These are phyloP conservation scores for Indri indri DNA, from an alignment of 2,113 vertebrate species.

Conservation along the genomic window DNA sequence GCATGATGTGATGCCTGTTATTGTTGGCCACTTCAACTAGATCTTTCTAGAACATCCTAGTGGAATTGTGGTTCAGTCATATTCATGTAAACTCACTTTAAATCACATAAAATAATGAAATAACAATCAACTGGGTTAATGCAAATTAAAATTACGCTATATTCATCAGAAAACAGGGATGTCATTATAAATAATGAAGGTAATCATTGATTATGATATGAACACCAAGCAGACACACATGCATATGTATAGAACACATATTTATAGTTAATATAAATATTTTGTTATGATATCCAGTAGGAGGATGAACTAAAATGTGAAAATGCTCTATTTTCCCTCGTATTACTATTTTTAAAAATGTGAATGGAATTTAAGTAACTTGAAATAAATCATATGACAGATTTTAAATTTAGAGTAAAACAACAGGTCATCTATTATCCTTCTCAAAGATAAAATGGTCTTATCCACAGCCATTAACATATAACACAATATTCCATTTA, in stretches of 20 bases:
- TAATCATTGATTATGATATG: not conserved
- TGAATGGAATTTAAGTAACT: not conserved
- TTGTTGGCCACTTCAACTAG: not conserved
- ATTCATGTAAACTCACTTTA: not conserved
- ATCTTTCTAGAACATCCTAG: not conserved
- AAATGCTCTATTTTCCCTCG: not conserved
- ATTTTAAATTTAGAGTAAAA: not conserved
- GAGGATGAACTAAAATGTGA: not conserved
- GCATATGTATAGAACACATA: not conserved
- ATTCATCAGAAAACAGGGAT: not conserved
- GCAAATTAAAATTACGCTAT: not conserved
- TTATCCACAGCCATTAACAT: not conserved
- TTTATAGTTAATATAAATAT: not conserved
- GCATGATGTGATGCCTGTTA: not conserved
- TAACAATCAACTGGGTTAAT: not conserved
- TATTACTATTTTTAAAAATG: not conserved
- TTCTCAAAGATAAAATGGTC: not conserved
- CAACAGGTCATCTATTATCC: not conserved
- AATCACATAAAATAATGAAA: not conserved
- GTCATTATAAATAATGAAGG: not conserved
- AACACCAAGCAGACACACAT: fast-evolving
- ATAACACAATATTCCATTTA: not conserved
- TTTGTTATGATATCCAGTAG: not conserved
- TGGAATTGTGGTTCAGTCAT: not conserved
- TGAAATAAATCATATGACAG: not conserved